Base-by-base conservation (phyloP, 2,888 invertebrate genomes). In the Drosophila hamatofila region DNA sequence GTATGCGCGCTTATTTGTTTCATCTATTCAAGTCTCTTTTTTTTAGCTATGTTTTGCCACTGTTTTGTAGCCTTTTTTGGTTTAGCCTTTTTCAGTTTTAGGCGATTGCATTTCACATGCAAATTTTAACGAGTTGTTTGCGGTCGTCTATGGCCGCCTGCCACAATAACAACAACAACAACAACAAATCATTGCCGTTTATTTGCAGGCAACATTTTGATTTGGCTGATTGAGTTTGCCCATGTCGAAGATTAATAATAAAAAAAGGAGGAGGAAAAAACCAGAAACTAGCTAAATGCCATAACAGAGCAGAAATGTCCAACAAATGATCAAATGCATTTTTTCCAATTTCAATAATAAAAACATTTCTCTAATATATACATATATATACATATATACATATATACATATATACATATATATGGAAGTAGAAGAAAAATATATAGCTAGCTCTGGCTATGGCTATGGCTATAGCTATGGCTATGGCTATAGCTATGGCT, bases 41-140 rank as follows among this genome's bases (percentile, higher is more conserved):
- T 49, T 2, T 70, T 14, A 6, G 30, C n/a, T 37, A 14, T 41
- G n/a, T 56, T 52, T 58, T 42, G 52, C 12, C 18, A 14, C 41
- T 51, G n/a, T 57, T 49, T 27, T 48, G 11, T 9, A 46, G 46
- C 46, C 41, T 39, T 51, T 27, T 60, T 63, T 57, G 48, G 14
- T 35, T 42, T 41, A 12, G 46, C 23, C 41, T 44, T 62, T 76
- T 79, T 64, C 44, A 66, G 74, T 74, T 80, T 82, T 84, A 60
- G 76, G 39, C 88, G 83, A 80, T 88, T 86, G 86, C 83, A 86
- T 86, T 88, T 64, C 81, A 77, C 88, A 84, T 88, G 81, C 81
- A 84, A 84, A 79, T 83, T 88, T 86, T 88, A 84, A 86, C 84
- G 83, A 86, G 86, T 86, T 84, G 86, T 81, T 83, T 84, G 83